Conservation (phyloP, 2,888 invertebrate species). For the Tipula helvola region DNA sequence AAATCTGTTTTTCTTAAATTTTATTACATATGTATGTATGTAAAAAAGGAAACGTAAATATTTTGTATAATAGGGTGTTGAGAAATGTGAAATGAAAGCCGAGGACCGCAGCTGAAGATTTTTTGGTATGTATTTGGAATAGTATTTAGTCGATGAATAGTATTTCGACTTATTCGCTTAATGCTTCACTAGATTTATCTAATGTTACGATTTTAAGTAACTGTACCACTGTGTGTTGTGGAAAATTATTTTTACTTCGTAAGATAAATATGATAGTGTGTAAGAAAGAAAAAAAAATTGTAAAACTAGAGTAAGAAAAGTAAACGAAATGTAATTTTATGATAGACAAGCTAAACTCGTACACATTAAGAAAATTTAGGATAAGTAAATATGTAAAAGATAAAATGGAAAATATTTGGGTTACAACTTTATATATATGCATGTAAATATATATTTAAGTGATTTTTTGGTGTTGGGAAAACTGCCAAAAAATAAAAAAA, state of each 20-base stretch:
- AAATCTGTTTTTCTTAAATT: not conserved
- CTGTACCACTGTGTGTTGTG: not conserved
- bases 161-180: no score
- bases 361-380: not conserved
- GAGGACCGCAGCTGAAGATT: no score
- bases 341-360: not conserved
- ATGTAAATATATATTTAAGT: not conserved
- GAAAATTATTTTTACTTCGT: not conserved
- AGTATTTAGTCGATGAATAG: no score
- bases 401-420: not conserved
- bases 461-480: not conserved
- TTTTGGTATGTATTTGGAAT: no score
- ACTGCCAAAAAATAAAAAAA: not conserved
- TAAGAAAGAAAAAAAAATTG: not conserved
- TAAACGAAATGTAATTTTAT: not conserved
- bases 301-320: not conserved
- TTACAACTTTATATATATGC: not conserved
- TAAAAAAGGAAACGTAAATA: not conserved
- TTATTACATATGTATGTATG: not conserved
- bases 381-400: not conserved
- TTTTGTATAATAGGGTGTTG: no score
- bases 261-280: not conserved
- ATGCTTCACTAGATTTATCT: no score
- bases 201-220: not conserved
- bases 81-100: no score